A percentile compares a stretch with the other conserved stretches of the same genome.
Evolutionary conservation across 2,888 invertebrate species (phyloP).

Genomic region (Phragmatobia fuliginosa): DNA sequence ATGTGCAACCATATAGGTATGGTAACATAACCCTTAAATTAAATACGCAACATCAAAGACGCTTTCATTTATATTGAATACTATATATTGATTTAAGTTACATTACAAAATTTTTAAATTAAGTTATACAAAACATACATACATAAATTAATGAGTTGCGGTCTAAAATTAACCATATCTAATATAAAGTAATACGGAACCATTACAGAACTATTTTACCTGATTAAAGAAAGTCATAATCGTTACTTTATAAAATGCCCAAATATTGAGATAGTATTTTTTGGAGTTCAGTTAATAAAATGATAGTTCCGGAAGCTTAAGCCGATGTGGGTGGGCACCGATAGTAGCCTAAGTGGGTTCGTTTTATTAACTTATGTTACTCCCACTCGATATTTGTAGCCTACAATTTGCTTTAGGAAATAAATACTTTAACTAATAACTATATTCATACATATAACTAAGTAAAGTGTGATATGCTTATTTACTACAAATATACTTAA

Average conservation of each 20-base stretch:
- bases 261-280: slow-evolving; percentile 36
- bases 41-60: not conserved
- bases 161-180: not conserved
- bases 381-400: slow-evolving; percentile 25
- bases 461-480: no score
- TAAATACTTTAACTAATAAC: not conserved
- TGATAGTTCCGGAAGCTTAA: slow-evolving; percentile 39
- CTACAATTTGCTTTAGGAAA: slow-evolving; percentile 14
- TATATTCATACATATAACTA: not conserved
- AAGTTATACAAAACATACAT: not conserved
- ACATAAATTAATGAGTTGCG: not conserved
- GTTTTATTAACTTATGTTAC: slow-evolving; percentile 42
- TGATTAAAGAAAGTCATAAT: slow-evolving; percentile 20
- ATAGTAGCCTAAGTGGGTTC: slow-evolving; percentile 33
- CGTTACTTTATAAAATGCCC: slow-evolving; percentile 38
- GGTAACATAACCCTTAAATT: not conserved
- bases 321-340: slow-evolving; percentile 45
- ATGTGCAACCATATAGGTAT: not conserved
- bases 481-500: no score
- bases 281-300: slow-evolving; percentile 38
- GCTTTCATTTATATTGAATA: not conserved
- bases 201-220: slow-evolving; percentile 1
- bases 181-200: slow-evolving; percentile 4
- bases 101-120: not conserved
- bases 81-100: not conserved